Evolutionary conservation across 2,113 vertebrate species (phyloP), one percentile per base, ranked within the genome.

Genomic region (Chiloscyllium plagiosum): DNA sequence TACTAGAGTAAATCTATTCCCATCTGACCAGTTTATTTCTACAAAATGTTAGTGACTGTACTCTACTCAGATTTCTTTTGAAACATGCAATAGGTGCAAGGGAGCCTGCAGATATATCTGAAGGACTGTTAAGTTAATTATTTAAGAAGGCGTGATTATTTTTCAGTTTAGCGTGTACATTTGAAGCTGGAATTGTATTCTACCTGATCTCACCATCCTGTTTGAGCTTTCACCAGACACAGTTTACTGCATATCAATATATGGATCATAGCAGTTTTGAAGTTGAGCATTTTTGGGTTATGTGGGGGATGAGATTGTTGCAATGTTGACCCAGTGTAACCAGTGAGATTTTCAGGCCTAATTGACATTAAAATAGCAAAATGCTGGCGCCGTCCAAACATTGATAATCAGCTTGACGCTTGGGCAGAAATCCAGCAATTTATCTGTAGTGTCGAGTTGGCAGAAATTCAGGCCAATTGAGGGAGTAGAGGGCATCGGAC

Each of bases 1-100:
- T 94, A 70, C 93, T 72, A 37, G 24, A 70, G 68, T 68, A 94
- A 94, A 70, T 94, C 68, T 94, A 47, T 69, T 94, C 66, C 93
- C 37, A 94, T 94, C 93, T 68, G 24, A 94, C 37, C 24, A 70
- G 93, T 70, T 70, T 70, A 26, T 70, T 70, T 70, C 66, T 26
- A 94, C 66, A 94, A 20, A 70, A 94, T 70, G 7, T 22, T 47
- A 37, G 93, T 94, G 42, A 29, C 66, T 50, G 8, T 94, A 47
- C 47, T 37, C 22, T 47, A 8, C 85, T 26, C 85, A 26, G 85
- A 47, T 26, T 50, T 52, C 8, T 52, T 47, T 26, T 52, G 24
- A 10, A 0, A 22, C 12, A n/a, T 47, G 52, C 26, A 13, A 26
- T 87, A 50, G 47, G 47, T 87, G 20, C 12, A 70, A 94, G 37